Conservation (phyloP, 2,797 vertebrate genomes). For the Pampus argenteus region DNA sequence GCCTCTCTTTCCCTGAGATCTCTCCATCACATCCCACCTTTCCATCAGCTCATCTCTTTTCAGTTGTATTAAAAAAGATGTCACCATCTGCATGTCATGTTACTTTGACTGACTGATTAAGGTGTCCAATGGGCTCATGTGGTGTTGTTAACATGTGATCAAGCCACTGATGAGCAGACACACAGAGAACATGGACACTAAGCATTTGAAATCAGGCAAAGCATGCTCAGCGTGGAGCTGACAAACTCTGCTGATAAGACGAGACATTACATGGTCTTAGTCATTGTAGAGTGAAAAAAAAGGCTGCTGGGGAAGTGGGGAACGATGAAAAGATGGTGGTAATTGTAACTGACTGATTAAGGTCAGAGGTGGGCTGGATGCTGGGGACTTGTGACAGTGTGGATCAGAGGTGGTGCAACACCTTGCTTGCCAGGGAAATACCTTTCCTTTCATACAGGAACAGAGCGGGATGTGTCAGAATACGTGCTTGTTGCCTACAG, state of each 20-base stretch:
- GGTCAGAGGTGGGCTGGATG: slow-evolving; percentile 67
- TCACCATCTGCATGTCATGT: not conserved
- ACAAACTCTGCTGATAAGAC: slow-evolving; percentile 61
- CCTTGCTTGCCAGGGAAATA: slow-evolving; percentile 55
- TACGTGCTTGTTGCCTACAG: not conserved
- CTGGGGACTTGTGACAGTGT: slow-evolving; percentile 58
- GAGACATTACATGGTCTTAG: slow-evolving; percentile 51
- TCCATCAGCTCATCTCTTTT: slow-evolving; percentile 32
- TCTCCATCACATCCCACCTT: not conserved
- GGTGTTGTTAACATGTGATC: slow-evolving; percentile 26
- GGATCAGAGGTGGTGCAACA: slow-evolving; percentile 63
- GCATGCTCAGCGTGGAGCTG: slow-evolving; percentile 48
- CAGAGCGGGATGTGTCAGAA: slow-evolving; percentile 12
- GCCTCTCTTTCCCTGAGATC: not conserved
- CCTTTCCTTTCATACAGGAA: slow-evolving; percentile 35
- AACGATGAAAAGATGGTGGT: slow-evolving; percentile 66
- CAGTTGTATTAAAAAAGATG: slow-evolving; percentile 15
- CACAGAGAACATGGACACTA: slow-evolving; percentile 40
- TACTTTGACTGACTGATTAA: slow-evolving; percentile 35
- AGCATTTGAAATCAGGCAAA: slow-evolving; percentile 36
- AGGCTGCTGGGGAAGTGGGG: slow-evolving; percentile 31
- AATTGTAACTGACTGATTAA: slow-evolving; percentile 75
- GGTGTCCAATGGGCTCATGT: slow-evolving; percentile 4
- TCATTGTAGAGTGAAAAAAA: slow-evolving; percentile 30
- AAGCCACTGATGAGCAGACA: slow-evolving; percentile 50